Conservation (phyloP, 2,888 invertebrate genomes). For the Cheilosia scutellata region DNA sequence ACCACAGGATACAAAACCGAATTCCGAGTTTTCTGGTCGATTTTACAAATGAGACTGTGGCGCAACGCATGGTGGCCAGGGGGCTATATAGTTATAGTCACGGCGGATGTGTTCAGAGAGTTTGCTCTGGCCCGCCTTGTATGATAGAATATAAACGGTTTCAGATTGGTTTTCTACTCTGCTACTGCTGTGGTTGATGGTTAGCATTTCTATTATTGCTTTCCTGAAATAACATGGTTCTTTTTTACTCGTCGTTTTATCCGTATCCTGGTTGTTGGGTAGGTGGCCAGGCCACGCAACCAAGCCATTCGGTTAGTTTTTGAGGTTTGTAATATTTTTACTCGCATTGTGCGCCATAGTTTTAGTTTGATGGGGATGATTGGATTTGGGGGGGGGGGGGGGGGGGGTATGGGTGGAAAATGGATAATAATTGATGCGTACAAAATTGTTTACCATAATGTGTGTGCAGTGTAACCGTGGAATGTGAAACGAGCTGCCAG, state of each 20-base stretch:
- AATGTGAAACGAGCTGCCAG: constrained; percentile 21
- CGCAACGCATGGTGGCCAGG: constrained; percentile 3
- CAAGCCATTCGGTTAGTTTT: constrained; percentile 68
- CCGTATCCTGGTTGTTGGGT: constrained; percentile 16
- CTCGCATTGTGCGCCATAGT: neutral
- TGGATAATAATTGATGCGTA: constrained; percentile 48
- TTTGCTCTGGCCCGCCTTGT: constrained; percentile 43
- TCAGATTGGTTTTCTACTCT: constrained; percentile 72
- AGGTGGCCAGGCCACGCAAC: constrained; percentile 36
- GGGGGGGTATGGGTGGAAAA: neutral
- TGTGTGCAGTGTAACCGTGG: constrained; percentile 32
- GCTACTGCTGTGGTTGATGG: constrained; percentile 54
- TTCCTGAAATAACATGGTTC: constrained; percentile 48
- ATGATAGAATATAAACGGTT: constrained; percentile 72
- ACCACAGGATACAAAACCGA: constrained; percentile 68
- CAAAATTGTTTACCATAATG: constrained; percentile 60
- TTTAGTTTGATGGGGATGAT: neutral
- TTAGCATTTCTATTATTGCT: constrained; percentile 69
- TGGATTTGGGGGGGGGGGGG: too few species aligned
- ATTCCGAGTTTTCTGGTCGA: constrained; percentile 69
- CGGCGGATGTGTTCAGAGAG: constrained; percentile 44
- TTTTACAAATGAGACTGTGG: constrained; percentile 69
- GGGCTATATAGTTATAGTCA: neutral
- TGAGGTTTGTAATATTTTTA: constrained; percentile 73
- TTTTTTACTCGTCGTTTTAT: constrained; percentile 16